These are phyloP conservation scores for Lasioglossum marginatum DNA, from an alignment of 2,888 invertebrate genomes.

Conservation along the genomic window DNA sequence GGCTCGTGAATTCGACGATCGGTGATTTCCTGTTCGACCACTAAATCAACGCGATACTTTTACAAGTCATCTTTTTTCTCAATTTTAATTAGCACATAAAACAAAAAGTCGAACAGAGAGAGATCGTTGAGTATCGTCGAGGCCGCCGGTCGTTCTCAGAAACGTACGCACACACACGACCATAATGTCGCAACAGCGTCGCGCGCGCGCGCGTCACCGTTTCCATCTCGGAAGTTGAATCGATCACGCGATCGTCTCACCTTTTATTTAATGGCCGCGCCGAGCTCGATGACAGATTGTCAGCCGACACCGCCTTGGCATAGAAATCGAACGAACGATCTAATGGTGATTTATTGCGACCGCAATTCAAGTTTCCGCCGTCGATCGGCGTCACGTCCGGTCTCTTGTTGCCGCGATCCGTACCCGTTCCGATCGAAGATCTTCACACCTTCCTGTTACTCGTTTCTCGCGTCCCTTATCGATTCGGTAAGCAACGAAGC, in stretches of 20 bases:
- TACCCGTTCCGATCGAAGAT: slow-evolving; percentile 7
- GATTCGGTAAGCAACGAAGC: slow-evolving; percentile 40
- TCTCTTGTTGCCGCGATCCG: slow-evolving; percentile 22
- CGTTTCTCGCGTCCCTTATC: slow-evolving; percentile 1
- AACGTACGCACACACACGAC: not conserved
- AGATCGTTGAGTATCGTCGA: slow-evolving; percentile 11
- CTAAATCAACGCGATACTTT: not conserved
- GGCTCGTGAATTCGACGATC: slow-evolving; percentile 20
- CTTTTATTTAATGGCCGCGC: slow-evolving; percentile 61
- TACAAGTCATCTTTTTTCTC: not conserved
- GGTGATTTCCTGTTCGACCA: not conserved
- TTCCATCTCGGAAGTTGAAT: slow-evolving; percentile 45
- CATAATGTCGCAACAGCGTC: not conserved
- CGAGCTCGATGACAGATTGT: slow-evolving; percentile 58
- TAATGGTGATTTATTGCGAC: slow-evolving; percentile 52
- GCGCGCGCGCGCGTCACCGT: slow-evolving; percentile 27
- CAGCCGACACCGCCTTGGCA: slow-evolving; percentile 20
- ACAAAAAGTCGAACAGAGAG: slow-evolving; percentile 8
- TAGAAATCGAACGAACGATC: slow-evolving; percentile 37
- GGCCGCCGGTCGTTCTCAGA: slow-evolving; percentile 16
- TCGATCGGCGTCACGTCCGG: not conserved
- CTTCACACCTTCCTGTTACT: slow-evolving; percentile 6
- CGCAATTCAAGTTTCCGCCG: slow-evolving; percentile 22
- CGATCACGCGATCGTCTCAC: slow-evolving; percentile 61
- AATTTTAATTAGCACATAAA: slow-evolving; percentile 28